phyloP scores from a whole-genome alignment of 2,797 vertebrate genomes.

The Lutra lutra region DNA sequence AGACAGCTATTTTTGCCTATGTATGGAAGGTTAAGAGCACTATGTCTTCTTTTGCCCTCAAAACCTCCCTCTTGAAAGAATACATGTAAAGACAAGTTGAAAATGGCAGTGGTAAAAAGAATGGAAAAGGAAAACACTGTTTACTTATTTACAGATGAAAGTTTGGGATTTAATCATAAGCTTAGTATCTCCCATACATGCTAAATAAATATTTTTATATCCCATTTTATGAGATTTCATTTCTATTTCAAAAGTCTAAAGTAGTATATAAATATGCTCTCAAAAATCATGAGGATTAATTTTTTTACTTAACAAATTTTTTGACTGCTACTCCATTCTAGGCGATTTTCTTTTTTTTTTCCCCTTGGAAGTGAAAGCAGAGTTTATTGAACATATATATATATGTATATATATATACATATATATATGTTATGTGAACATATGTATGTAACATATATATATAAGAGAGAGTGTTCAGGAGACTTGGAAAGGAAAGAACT shows the following conservation, averaged over 20 bases:
- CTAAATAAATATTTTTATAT: neutral
- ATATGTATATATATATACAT: neutral
- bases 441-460: neutral
- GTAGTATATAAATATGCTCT: neutral
- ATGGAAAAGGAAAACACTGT: neutral
- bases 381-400: neutral
- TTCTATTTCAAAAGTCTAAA: neutral
- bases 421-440: neutral
- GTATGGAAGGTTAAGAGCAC: neutral
- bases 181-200: neutral
- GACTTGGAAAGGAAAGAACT: neutral
- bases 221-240: neutral
- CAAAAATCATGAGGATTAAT: neutral
- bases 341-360: neutral
- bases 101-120: neutral
- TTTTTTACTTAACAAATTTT: neutral
- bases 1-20: neutral
- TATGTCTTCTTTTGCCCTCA: neutral
- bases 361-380: neutral
- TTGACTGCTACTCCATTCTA: neutral
- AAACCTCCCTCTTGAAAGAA: neutral
- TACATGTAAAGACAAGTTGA: neutral
- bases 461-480: neutral
- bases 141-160: neutral
- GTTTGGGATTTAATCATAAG: neutral